Conservation (phyloP, 2,888 invertebrate species). For the Lasioglossum villosulum region DNA sequence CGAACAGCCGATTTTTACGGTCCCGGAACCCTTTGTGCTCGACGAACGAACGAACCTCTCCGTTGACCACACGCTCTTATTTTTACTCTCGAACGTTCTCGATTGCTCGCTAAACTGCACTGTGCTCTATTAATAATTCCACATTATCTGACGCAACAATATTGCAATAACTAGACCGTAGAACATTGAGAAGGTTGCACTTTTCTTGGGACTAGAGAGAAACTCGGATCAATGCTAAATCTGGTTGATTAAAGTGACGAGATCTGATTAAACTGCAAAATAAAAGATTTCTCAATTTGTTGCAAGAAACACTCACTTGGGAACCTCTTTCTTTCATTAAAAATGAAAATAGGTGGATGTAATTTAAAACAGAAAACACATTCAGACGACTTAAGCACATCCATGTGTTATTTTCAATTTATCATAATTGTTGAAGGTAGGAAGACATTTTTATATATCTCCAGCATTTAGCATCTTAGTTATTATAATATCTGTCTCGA, state of each 20-base stretch:
- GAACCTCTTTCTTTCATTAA: too few relatives aligned
- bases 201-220: background rate
- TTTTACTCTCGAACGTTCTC: background rate
- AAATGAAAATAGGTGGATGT: too few relatives aligned
- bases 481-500: background rate
- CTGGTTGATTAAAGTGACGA: background rate
- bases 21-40: background rate
- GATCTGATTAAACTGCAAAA: background rate
- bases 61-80: background rate
- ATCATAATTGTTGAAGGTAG: too few relatives aligned
- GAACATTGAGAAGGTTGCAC: background rate
- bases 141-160: background rate
- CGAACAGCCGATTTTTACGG: constrained; percentile 29
- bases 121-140: background rate
- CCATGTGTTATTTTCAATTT: too few relatives aligned
- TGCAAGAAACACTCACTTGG: background rate
- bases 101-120: background rate
- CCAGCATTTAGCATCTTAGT: too few relatives aligned
- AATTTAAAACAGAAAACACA: too few relatives aligned
- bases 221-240: background rate
- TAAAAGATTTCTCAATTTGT: background rate
- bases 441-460: too few relatives aligned
- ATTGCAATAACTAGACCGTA: background rate
- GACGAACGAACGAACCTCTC: background rate
- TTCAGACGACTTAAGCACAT: too few relatives aligned